Evolutionary conservation across 2,888 invertebrate genomes (phyloP).

Genomic region (Eupithecia dodoneata): DNA sequence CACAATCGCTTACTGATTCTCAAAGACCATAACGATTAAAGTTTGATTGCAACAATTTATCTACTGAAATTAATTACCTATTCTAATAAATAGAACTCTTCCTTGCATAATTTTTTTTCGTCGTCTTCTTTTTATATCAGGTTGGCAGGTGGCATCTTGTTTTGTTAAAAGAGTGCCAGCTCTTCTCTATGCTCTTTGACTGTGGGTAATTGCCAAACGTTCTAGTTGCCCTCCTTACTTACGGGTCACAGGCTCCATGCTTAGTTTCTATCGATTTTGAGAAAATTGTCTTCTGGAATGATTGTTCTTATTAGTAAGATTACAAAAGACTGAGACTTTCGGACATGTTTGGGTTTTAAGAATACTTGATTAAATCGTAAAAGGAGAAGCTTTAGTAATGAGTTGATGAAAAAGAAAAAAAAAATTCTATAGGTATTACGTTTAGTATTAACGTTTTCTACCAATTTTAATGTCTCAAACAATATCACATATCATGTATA

Average conservation of each 20-base stretch:
- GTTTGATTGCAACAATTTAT: too few relatives aligned
- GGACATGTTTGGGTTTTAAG: not conserved
- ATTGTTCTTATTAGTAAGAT: slow-evolving; percentile 33
- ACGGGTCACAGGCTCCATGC: slow-evolving; percentile 42
- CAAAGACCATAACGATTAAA: not conserved
- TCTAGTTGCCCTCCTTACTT: slow-evolving; percentile 44
- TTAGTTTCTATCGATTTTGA: slow-evolving; percentile 40
- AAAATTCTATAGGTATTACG: not conserved
- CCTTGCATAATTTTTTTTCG: not conserved
- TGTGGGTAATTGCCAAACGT: slow-evolving; percentile 44
- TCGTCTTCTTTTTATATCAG: not conserved
- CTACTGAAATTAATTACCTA: not conserved
- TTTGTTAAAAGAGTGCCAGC: slow-evolving; percentile 23
- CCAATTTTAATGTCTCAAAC: slow-evolving; percentile 18
- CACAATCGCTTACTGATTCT: not conserved
- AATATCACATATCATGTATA: slow-evolving; percentile 5
- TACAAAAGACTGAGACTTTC: slow-evolving; percentile 17
- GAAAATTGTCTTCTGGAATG: slow-evolving; percentile 32
- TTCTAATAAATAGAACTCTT: not conserved
- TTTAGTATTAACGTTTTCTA: not conserved
- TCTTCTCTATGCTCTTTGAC: slow-evolving; percentile 14
- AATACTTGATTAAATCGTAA: not conserved
- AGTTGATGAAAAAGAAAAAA: not conserved
- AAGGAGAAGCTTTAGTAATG: not conserved
- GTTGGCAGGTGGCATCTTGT: not conserved